These are phyloP conservation scores for Drosophila mimica DNA, from an alignment of 2,888 invertebrate species.

Conservation along the genomic window DNA sequence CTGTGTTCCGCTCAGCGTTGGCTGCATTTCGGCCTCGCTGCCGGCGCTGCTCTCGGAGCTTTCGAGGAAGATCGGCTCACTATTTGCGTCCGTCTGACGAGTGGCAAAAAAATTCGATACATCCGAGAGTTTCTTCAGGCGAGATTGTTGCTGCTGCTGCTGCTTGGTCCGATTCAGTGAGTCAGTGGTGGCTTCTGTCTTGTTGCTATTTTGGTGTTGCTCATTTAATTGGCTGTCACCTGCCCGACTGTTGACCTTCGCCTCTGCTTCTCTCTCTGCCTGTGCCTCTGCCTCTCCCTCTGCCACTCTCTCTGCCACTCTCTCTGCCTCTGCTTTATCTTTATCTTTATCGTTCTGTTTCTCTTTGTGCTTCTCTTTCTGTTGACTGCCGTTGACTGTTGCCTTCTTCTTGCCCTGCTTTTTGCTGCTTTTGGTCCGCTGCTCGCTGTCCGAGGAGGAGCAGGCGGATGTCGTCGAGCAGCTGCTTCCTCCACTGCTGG, in stretches of 20 bases:
- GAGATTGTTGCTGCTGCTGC: constrained; percentile 75
- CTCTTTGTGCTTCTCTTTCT: constrained; percentile 34
- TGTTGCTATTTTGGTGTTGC: constrained; percentile 71
- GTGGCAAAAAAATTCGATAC: constrained; percentile 91
- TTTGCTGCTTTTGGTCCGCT: constrained; percentile 67
- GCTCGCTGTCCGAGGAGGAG: constrained; percentile 79
- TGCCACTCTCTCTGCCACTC: neutral
- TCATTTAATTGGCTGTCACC: constrained; percentile 51
- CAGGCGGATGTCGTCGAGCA: constrained; percentile 30
- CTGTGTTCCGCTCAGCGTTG: constrained; percentile 24
- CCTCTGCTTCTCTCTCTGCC: neutral
- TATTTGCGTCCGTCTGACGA: constrained; percentile 86
- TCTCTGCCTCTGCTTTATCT: neutral
- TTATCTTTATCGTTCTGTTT: neutral
- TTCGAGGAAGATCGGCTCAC: constrained; percentile 86
- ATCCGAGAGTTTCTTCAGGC: constrained; percentile 90
- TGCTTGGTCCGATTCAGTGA: constrained; percentile 37
- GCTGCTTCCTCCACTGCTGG: constrained; percentile 82
- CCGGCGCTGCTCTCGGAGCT: constrained; percentile 86
- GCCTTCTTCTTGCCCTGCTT: constrained; percentile 76
- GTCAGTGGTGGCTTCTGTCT: constrained; percentile 40
- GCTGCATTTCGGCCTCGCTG: constrained; percentile 61
- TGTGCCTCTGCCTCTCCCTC: neutral
- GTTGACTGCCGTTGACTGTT: constrained; percentile 37
- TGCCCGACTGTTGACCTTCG: constrained; percentile 43